Conservation (phyloP, 2,113 vertebrate genomes). For the Dromiciops gliroides region DNA sequence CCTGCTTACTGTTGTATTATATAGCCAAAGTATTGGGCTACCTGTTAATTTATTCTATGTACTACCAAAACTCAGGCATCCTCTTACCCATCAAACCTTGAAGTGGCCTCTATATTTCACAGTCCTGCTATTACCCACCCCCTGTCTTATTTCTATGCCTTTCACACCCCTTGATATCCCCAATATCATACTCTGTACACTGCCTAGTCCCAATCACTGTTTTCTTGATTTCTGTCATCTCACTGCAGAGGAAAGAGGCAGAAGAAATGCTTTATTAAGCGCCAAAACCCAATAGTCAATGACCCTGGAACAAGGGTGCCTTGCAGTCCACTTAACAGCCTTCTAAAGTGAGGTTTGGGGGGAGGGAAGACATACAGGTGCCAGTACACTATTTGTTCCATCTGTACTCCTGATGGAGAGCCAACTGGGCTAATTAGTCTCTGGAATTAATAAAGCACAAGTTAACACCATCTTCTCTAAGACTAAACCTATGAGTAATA, state of each 20-base stretch:
- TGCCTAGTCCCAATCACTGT: background rate
- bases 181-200: background rate
- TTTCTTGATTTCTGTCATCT: slow-evolving; percentile 12
- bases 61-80: slow-evolving; percentile 8
- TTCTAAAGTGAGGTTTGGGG: background rate
- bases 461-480: slow-evolving; percentile 13
- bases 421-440: background rate
- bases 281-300: background rate
- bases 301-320: background rate
- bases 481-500: slow-evolving; percentile 5
- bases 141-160: background rate
- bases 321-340: background rate
- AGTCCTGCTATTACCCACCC: background rate
- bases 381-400: background rate
- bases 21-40: background rate
- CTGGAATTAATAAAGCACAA: background rate
- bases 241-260: slow-evolving; percentile 18
- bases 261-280: background rate
- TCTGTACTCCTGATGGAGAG: slow-evolving; percentile 18
- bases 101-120: background rate
- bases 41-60: slow-evolving; percentile 11
- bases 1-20: background rate
- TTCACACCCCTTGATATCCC: background rate
- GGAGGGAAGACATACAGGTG: background rate
- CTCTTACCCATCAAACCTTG: background rate